Base-by-base conservation (phyloP, 2,888 invertebrate genomes). In the Mythimna albipuncta region DNA sequence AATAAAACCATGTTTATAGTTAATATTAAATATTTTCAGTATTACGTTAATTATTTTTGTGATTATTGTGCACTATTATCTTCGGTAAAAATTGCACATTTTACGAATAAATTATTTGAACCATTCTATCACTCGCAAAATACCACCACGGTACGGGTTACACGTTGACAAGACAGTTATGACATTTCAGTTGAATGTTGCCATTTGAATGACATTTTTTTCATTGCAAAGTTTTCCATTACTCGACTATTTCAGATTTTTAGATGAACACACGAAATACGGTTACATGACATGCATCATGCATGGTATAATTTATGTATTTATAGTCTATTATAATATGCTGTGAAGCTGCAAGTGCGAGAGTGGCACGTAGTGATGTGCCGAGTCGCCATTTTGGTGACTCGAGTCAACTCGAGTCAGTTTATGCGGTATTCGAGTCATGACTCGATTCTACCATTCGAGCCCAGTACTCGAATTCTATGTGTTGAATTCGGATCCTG, bases 1-100 rank as follows among this genome's bases (percentile, higher is more conserved):
- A 98, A 92, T 86, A 97, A 95, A 89, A 97, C 97, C 97, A 97
- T 97, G 89, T 86, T 94, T 89, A 72, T 73, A 81, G 70, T 47
- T 82, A 72, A 67, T 85, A 21, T 74, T 61, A 63, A 47, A 72
- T 41, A 63, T 58, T 6, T 64, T 61, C 73, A 61, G 74, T 62
- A 55, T 64, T 75, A 72, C 77, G 67, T 63, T 61, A 54, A 77
- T 75, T 72, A 81, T 68, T 73, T 76, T 73, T 79, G 59, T 67
- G 81, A 67, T 71, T 64, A 75, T 44, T 74, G 64, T 72, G 52
- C 62, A 66, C 47, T 67, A 55, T 79, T 79, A 83, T 58, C 68
- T 83, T 75, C 55, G 77, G 67, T 72, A 82, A 62, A 82, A 84
- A 69, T 75, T 69, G 81, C 74, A 86, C 89, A 91, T 90, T 89